phyloP scores from a whole-genome alignment of 2,113 vertebrate species.

The Melanerpes aurifrons region DNA sequence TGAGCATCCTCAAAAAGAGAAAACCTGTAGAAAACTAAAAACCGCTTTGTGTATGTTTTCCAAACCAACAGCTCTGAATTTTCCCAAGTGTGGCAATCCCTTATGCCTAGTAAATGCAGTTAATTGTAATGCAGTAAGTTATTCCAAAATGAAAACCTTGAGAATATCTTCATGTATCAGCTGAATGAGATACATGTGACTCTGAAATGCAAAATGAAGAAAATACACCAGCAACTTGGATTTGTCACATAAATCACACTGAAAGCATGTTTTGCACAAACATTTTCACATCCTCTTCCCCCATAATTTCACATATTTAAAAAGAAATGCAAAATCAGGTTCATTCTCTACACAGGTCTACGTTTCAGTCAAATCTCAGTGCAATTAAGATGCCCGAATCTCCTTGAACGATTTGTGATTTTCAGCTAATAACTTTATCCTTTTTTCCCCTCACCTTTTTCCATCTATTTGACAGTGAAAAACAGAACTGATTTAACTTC shows the following conservation, averaged over 20 bases:
- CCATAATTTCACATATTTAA: not conserved
- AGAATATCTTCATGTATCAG: not conserved
- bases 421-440: not conserved
- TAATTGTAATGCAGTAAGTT: not conserved
- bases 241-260: not conserved
- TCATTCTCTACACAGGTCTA: not conserved
- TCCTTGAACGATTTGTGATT: not conserved
- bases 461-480: not conserved
- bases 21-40: conserved; percentile 3
- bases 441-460: not conserved
- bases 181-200: not conserved
- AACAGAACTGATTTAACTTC: not conserved
- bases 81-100: not conserved
- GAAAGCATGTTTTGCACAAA: not conserved
- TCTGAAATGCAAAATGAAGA: not conserved
- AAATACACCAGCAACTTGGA: not conserved
- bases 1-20: conserved; percentile 66
- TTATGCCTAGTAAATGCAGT: not conserved
- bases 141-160: not conserved
- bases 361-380: not conserved
- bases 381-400: not conserved
- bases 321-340: not conserved
- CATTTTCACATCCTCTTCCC: not conserved
- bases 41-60: not conserved
- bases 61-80: not conserved